phyloP scores from a whole-genome alignment of 2,888 invertebrate species.

The Polymixis flavicincta region DNA sequence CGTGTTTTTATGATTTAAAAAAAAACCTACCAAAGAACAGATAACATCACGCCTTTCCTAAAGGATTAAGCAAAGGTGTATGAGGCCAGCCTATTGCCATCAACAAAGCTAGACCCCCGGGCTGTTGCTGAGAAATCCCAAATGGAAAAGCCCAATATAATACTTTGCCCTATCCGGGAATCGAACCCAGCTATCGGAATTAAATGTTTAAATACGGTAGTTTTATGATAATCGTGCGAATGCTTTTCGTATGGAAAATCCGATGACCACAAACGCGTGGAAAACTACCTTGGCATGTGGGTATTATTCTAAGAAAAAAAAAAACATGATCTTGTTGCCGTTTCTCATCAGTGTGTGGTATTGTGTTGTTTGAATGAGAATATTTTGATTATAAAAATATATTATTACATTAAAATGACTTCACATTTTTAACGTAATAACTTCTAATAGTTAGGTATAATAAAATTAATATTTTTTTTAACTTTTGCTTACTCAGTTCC shows the following conservation, averaged over 20 bases:
- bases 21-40: neutral
- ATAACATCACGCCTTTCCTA: neutral
- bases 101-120: neutral
- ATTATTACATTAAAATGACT: too few species aligned
- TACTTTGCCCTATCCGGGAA: neutral
- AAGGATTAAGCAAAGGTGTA: neutral
- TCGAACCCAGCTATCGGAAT: neutral
- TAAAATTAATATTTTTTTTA: too few species aligned
- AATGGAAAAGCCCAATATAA: neutral
- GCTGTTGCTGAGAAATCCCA: neutral
- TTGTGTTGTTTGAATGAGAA: slow-evolving; percentile 4
- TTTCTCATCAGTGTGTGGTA: neutral
- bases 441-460: too few species aligned
- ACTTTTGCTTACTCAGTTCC: neutral
- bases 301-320: slow-evolving; percentile 8
- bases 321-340: neutral
- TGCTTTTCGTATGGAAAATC: slow-evolving; percentile 30
- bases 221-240: slow-evolving; percentile 3
- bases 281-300: slow-evolving; percentile 16
- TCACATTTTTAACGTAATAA: neutral
- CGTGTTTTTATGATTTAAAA: neutral
- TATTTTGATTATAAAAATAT: neutral
- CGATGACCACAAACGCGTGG: slow-evolving; percentile 30
- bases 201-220: neutral
- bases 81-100: neutral